Evolutionary conservation across 1,140 invertebrate species (phyloP).

Genomic region (Pectinophora gossypiella): DNA sequence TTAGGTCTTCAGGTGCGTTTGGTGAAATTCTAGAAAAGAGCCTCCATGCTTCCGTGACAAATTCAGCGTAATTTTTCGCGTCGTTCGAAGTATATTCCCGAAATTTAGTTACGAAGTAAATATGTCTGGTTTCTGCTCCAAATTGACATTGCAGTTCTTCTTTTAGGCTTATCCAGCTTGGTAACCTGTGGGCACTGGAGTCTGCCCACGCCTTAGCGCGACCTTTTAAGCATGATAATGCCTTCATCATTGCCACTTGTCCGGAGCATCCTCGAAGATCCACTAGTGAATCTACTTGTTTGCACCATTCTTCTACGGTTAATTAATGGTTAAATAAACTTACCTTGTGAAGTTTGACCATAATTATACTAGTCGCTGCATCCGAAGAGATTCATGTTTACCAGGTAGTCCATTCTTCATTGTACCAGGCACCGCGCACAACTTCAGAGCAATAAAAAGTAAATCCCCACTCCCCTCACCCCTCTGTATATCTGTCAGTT

Average conservation of each 20-base stretch:
- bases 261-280: neutral
- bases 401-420: no score
- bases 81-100: conserved; percentile 9
- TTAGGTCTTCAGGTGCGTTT: conserved; percentile 4
- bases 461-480: no score
- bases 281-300: conserved; percentile 6
- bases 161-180: conserved; percentile 1
- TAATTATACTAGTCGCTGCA: no score
- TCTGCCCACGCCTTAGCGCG: conserved; percentile 4
- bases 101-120: conserved; percentile 6
- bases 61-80: conserved; percentile 7
- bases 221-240: conserved; percentile 4
- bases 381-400: no score
- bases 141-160: conserved; percentile 1
- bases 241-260: conserved; percentile 6
- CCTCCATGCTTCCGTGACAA: conserved; percentile 4
- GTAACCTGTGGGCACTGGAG: neutral
- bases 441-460: no score
- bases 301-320: conserved; percentile 7
- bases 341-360: no score
- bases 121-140: conserved; percentile 2
- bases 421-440: no score
- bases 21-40: conserved; percentile 7
- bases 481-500: no score
- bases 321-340: neutral